Conservation (phyloP, 35 echinoderm and acorn worm species). For the Apostichopus japonicus region DNA sequence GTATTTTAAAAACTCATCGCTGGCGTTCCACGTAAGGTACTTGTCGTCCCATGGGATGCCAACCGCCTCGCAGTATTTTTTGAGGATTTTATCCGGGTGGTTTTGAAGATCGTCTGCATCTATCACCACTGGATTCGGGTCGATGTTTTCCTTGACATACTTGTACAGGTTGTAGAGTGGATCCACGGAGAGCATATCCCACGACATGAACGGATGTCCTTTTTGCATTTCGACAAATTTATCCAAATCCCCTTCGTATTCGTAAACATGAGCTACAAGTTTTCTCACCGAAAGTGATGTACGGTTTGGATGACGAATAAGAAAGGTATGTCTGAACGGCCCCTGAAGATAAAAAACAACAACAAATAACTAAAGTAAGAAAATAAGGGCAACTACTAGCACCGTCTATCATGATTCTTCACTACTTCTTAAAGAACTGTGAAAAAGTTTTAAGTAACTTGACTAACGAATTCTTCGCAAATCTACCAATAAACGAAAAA, state of each 20-base stretch:
- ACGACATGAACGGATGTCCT: conserved; percentile 1
- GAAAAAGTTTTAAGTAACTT: too few relatives aligned
- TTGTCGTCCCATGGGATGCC: conserved; percentile 32
- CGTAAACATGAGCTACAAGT: background rate
- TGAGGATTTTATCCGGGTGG: background rate
- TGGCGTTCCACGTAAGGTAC: conserved; percentile 26
- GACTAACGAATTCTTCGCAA: too few relatives aligned
- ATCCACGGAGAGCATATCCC: conserved; percentile 19
- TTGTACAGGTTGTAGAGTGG: conserved; percentile 30
- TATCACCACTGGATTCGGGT: conserved; percentile 37
- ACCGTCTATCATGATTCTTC: too few relatives aligned
- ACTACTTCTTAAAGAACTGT: too few relatives aligned
- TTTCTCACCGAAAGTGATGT: background rate
- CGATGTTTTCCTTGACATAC: conserved; percentile 51
- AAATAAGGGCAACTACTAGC: too few relatives aligned
- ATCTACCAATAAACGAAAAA: too few relatives aligned
- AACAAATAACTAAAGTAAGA: too few relatives aligned
- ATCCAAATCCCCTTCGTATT: conserved; percentile 8
- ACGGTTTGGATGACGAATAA: conserved; percentile 30
- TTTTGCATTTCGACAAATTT: conserved; percentile 7
- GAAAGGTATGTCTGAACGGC: conserved; percentile 19
- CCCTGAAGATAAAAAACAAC: background rate
- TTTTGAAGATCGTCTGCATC: conserved; percentile 56
- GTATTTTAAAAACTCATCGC: background rate
- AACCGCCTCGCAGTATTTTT: conserved; percentile 24